Evolutionary conservation across 2,888 invertebrate genomes (phyloP).

Genomic region (Eupithecia subfuscata): DNA sequence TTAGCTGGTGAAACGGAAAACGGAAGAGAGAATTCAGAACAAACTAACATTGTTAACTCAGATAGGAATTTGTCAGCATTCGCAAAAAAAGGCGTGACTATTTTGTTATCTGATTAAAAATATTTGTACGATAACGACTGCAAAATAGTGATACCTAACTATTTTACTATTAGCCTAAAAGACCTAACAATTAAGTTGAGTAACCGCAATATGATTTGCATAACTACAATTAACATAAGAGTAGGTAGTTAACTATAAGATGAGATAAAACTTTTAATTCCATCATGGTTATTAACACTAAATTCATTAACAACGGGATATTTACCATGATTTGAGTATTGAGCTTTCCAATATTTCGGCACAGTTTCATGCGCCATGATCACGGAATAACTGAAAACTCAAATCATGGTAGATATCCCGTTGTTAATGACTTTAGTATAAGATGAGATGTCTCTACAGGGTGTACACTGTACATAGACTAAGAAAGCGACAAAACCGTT

Average conservation of each 20-base stretch:
- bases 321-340: no score
- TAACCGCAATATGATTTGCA: conserved; percentile 17
- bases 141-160: neutral
- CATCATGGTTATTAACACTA: no score
- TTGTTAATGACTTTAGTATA: no score
- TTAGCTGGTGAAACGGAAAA: conserved; percentile 4
- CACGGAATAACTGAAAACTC: no score
- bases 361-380: no score
- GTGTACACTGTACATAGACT: conserved; percentile 14
- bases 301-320: no score
- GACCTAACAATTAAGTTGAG: neutral
- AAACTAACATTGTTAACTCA: conserved; percentile 18
- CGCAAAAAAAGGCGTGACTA: neutral
- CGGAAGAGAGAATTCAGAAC: neutral
- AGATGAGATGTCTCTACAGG: neutral
- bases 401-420: no score
- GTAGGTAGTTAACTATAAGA: neutral
- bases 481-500: conserved; percentile 46
- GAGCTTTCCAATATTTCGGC: no score
- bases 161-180: neutral
- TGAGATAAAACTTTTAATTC: no score
- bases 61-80: conserved; percentile 10
- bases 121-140: neutral
- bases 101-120: neutral
- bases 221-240: neutral